Evolutionary conservation across 2,888 invertebrate species (phyloP).

Genomic region (Hesperia comma): DNA sequence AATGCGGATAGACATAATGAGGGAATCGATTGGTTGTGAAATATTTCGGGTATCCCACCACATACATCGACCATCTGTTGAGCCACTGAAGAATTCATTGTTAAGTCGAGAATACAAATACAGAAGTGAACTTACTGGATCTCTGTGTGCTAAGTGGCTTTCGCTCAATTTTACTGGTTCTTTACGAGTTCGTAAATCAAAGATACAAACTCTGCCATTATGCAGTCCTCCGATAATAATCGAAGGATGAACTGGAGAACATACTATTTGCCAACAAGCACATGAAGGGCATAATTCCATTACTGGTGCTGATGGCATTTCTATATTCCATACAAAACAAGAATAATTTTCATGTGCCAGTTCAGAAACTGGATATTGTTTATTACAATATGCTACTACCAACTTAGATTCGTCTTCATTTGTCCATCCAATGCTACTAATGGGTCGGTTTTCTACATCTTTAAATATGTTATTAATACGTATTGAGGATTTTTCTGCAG

Average conservation of each 20-base stretch:
- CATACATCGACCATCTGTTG: constrained; percentile 84
- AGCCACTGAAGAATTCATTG: constrained; percentile 84
- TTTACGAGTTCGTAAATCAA: constrained; percentile 90
- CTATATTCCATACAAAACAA: constrained; percentile 86
- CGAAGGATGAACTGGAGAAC: constrained; percentile 53
- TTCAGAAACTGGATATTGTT: constrained; percentile 49
- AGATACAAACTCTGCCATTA: constrained; percentile 72
- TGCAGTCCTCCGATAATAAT: constrained; percentile 58
- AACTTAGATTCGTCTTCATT: constrained; percentile 85
- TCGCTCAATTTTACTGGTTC: constrained; percentile 88
- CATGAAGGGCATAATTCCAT: constrained; percentile 51
- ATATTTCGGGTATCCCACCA: constrained; percentile 88
- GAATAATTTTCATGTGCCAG: constrained; percentile 69
- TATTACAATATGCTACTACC: constrained; percentile 84
- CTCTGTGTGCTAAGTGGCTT: constrained; percentile 61
- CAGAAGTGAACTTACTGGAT: constrained; percentile 80
- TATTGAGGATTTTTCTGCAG: constrained; percentile 76
- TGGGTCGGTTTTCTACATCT: constrained; percentile 73
- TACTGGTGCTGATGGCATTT: constrained; percentile 58
- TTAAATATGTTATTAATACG: constrained; percentile 86
- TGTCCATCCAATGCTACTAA: constrained; percentile 87
- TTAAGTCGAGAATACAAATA: constrained; percentile 84
- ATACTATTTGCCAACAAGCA: constrained; percentile 59
- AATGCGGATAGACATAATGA: constrained; percentile 83
- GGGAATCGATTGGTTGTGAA: constrained; percentile 79